Percentiles rank a stretch among this genome's conserved stretches.
Conservation (phyloP, 35 echinoderm and acorn worm genomes). For the Diadema setosum region DNA sequence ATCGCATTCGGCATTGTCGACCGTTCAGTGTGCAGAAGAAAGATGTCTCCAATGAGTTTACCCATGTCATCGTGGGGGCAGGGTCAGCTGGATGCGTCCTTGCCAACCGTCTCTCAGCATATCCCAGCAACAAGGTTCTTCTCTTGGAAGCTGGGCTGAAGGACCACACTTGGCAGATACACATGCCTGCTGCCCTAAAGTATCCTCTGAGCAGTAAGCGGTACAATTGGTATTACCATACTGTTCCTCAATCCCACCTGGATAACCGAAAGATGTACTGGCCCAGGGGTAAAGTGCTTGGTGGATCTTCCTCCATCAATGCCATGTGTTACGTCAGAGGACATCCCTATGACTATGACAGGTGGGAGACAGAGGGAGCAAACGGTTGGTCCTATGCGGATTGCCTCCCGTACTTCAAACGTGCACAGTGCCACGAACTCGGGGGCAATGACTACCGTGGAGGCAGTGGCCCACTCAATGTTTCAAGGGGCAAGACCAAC, state of each 20-base stretch:
- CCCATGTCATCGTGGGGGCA: conserved; percentile 92
- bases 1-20: not conserved
- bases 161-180: conserved; percentile 90
- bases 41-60: conserved; percentile 25
- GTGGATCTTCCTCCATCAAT: conserved; percentile 94
- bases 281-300: conserved; percentile 85
- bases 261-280: conserved; percentile 95
- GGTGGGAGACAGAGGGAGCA: conserved; percentile 88
- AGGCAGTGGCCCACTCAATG: conserved; percentile 70
- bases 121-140: conserved; percentile 62
- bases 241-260: conserved; percentile 75
- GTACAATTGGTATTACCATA: conserved; percentile 92
- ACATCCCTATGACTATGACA: conserved; percentile 75
- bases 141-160: conserved; percentile 85
- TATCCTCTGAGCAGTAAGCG: conserved; percentile 73
- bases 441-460: conserved; percentile 67
- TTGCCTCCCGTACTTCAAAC: conserved; percentile 94
- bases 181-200: conserved; percentile 96
- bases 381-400: conserved; percentile 86
- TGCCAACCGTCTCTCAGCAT: conserved; percentile 75
- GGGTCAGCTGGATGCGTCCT: conserved; percentile 96
- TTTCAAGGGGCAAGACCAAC: conserved; percentile 79
- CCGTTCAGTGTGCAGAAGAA: not conserved
- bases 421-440: conserved; percentile 74
- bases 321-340: conserved; percentile 99